Percentiles rank a stretch among this genome's conserved stretches.
Evolutionary conservation across 1,140 invertebrate species (phyloP).

Genomic region (Brachionus manjavacas): DNA sequence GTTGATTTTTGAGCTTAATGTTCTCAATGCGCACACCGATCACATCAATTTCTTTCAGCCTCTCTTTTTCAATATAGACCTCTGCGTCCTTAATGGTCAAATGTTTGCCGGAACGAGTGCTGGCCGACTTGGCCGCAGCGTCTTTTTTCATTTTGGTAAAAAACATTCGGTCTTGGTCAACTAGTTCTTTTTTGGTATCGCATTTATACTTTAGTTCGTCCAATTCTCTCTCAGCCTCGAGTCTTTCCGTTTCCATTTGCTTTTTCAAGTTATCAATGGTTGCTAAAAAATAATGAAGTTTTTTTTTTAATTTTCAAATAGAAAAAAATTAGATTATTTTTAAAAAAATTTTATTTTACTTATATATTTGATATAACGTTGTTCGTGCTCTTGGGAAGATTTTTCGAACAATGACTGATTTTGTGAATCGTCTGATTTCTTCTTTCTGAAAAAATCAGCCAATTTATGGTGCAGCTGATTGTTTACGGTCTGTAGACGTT

Average conservation of each 20-base stretch:
- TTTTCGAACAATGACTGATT: constrained; percentile 51
- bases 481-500: constrained; percentile 52
- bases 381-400: constrained; percentile 55
- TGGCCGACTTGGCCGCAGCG: neutral
- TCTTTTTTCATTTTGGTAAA: constrained; percentile 15
- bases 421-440: constrained; percentile 51
- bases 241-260: neutral
- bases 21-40: constrained; percentile 54
- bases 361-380: constrained; percentile 57
- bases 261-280: constrained; percentile 23
- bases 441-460: constrained; percentile 56
- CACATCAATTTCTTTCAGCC: constrained; percentile 52
- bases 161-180: constrained; percentile 34
- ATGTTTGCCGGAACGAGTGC: neutral
- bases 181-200: constrained; percentile 51
- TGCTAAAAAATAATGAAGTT: constrained; percentile 9
- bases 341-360: constrained; percentile 46
- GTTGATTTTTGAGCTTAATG: constrained; percentile 57
- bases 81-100: neutral
- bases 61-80: constrained; percentile 25
- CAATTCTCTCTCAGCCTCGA: constrained; percentile 23
- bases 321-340: neutral
- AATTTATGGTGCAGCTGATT: constrained; percentile 54
- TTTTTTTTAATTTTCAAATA: neutral
- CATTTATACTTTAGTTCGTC: constrained; percentile 48